A percentile compares a stretch with the other conserved stretches of the same genome.
These are phyloP conservation scores for Iselma pallidipennis DNA, from an alignment of 2,888 invertebrate genomes.

Conservation along the genomic window DNA sequence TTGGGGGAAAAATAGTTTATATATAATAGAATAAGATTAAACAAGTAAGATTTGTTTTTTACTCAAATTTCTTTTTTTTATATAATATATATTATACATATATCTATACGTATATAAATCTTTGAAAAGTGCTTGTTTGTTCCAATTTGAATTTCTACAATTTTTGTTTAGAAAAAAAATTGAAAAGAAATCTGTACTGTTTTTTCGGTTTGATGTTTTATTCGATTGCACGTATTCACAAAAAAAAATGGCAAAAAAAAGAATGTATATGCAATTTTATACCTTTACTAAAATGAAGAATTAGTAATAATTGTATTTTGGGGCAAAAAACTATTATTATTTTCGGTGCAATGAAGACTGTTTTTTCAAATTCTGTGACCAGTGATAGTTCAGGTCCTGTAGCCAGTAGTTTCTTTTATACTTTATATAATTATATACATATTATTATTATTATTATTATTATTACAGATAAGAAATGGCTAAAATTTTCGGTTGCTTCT, in stretches of 20 bases:
- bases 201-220: background rate
- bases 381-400: constrained; percentile 19
- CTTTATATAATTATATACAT: background rate
- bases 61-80: background rate
- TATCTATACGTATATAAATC: constrained; percentile 2
- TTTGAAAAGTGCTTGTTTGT: constrained; percentile 6
- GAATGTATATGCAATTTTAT: constrained; percentile 18
- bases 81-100: too few relatives aligned
- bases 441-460: background rate
- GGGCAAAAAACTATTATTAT: constrained; percentile 19
- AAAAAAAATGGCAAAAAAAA: background rate
- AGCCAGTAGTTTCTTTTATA: constrained; percentile 22
- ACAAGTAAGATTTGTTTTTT: background rate
- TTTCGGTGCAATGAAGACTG: constrained; percentile 56
- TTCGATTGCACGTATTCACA: constrained; percentile 13
- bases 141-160: constrained; percentile 29
- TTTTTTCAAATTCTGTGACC: constrained; percentile 33
- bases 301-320: constrained; percentile 29
- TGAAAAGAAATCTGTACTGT: too few relatives aligned
- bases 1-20: background rate
- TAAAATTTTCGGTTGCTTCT: constrained; percentile 11
- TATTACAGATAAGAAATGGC: background rate
- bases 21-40: background rate
- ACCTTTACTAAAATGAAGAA: constrained; percentile 7
- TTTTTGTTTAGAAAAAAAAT: too few relatives aligned